Evolutionary conservation across 2,888 invertebrate species (phyloP), one percentile per base, ranked within the genome.

Genomic region (Leptopilina syphax): DNA sequence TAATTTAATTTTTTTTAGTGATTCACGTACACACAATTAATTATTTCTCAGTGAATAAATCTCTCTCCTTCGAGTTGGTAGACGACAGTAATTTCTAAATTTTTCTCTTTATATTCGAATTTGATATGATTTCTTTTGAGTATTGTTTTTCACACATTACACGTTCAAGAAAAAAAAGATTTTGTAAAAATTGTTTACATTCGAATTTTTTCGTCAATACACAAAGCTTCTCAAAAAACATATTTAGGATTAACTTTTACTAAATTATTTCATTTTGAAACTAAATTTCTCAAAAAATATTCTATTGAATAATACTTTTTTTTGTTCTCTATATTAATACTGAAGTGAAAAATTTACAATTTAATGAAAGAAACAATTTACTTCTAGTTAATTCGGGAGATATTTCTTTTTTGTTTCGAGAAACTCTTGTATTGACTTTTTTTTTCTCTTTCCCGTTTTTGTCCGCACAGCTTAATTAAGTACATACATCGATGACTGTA

Each of bases 21-120:
- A 73, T 73, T 73, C 73, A 73, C 73, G 73, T 73, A 41, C 73
- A 73, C 73, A 73, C 57, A 57, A 3, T 50, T 60, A 73, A 73
- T 60, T 73, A 60, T 57, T 34, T 73, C 57, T 73, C 73, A 73
- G 73, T 60, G 57, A 73, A 73, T 57, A 73, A 34, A 18, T 73
- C 57, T 60, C 57, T 60, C 57, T 73, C n/a, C 34, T 57, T 34
- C 27, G 57, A 73, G 73, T 60, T 73, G n/a, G 18, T 50, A 67
- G 67, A 67, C 65, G 41, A 65, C 67, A 60, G 57, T 73, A 70
- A 70, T 70, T 70, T 70, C 54, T 73, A 73, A 57, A 34, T 57
- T 73, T 73, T 44, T 50, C 10, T 50, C 10, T 10, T 10, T 50
- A 10, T 73, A 73, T n/a, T 73, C 57, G 57, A 73, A 73, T 73